A percentile compares a stretch with the other conserved stretches of the same genome.
Conservation (phyloP, 2,113 vertebrate genomes). For the Antechinus stuartii region DNA sequence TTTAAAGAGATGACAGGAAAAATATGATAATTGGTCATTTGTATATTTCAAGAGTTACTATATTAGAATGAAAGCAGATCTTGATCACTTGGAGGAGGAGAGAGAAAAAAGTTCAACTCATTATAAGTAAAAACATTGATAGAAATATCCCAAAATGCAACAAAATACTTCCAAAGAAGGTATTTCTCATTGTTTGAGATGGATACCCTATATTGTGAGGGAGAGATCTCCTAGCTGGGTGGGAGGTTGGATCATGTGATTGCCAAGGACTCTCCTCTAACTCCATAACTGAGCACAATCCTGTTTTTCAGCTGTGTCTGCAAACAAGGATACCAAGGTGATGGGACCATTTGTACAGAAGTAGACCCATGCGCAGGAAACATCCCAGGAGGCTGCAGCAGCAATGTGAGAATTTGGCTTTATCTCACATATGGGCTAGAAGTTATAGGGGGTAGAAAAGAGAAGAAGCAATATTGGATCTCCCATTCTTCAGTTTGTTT, state of each 20-base stretch:
- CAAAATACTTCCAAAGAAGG: background rate
- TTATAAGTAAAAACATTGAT: background rate
- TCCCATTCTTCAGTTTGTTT: background rate
- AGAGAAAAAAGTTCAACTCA: background rate
- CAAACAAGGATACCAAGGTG: constrained; percentile 91
- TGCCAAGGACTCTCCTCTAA: background rate
- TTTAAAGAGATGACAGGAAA: background rate
- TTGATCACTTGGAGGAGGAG: background rate
- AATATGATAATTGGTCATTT: background rate
- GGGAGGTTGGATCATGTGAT: background rate
- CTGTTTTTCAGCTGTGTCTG: constrained; percentile 90
- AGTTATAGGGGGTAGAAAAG: background rate
- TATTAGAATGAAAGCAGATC: background rate
- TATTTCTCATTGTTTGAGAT: too few relatives aligned
- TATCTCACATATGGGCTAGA: background rate
- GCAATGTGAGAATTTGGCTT: constrained; percentile 85
- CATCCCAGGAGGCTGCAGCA: constrained; percentile 84
- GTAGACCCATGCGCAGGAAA: constrained; percentile 86
- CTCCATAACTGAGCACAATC: constrained; percentile 11
- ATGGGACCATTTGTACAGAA: constrained; percentile 89
- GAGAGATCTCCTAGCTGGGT: background rate
- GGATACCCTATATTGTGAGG: background rate
- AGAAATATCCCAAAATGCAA: background rate
- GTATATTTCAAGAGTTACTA: background rate
- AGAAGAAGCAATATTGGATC: background rate